phyloP scores from a whole-genome alignment of 1,140 invertebrate species.

The Venturia canescens region DNA sequence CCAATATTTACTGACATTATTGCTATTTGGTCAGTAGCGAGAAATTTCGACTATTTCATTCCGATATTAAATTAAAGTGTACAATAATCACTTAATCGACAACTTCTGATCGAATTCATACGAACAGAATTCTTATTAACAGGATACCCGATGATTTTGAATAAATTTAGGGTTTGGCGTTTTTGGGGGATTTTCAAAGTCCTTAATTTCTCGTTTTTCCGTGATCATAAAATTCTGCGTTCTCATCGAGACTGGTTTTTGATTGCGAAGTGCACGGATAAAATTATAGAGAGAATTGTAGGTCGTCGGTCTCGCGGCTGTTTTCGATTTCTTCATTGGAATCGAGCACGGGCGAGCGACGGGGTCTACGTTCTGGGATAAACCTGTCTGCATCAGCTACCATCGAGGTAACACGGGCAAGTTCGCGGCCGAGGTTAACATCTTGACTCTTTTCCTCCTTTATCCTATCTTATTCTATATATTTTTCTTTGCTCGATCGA shows the following conservation, averaged over 20 bases:
- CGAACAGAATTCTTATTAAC: too few relatives aligned
- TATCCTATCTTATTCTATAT: background rate
- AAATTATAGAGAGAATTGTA: background rate
- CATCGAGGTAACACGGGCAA: conserved; percentile 26
- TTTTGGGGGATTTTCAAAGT: too few relatives aligned
- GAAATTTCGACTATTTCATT: too few relatives aligned
- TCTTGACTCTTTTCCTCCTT: conserved; percentile 19
- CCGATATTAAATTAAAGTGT: too few relatives aligned
- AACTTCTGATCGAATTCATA: too few relatives aligned
- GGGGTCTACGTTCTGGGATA: background rate
- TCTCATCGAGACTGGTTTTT: background rate
- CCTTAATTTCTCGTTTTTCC: too few relatives aligned
- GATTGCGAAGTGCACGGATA: background rate
- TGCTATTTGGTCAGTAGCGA: too few relatives aligned
- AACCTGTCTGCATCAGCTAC: conserved; percentile 14
- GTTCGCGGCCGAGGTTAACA: conserved; percentile 50
- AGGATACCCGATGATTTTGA: too few relatives aligned
- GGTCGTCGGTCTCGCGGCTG: background rate
- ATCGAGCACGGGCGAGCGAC: background rate
- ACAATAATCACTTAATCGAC: too few relatives aligned
- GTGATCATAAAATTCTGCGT: too few relatives aligned
- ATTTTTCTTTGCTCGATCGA: conserved; percentile 27
- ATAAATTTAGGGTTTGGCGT: too few relatives aligned
- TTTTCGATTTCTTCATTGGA: conserved; percentile 36
- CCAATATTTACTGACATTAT: too few relatives aligned